Evolutionary conservation across 2,797 vertebrate species (phyloP), one percentile per base, ranked within the genome.

Genomic region (Tenualosa thibaudeaui): DNA sequence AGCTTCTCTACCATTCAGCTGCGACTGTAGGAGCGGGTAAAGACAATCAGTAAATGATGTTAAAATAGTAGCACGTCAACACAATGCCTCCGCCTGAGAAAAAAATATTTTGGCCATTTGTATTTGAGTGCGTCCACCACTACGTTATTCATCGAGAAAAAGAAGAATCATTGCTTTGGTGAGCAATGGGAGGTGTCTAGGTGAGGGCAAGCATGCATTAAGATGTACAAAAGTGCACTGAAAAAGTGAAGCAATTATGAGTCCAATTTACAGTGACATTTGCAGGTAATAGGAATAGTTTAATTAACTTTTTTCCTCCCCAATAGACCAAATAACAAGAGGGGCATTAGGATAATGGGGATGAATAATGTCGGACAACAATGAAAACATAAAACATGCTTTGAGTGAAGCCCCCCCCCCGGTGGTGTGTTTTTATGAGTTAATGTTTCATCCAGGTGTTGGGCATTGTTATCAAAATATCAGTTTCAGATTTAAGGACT

Each of bases 1-100:
- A 94, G 40, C 37, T 78, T 78, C 31, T 40, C 65, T 46, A 78
- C 71, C 71, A 78, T 78, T 78, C 37, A 78, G 68, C 37, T 40
- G 68, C 65, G 13, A 71, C 65, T 71, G 65, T 68, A 15, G 62
- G 26, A 71, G 26, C 40, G 7, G 46, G 71, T 78, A 78, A 78
- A 78, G 40, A 78, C 17, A 46, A 78, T 78, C 71, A 78, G 22
- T 43, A 37, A 43, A 15, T 46, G 71, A 46, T 78, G 71, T 22
- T 43, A 46, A 78, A 78, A 78, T 78, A 46, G 37, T 19, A 37
- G 31, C 4, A 31, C 10, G 12, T 31, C 40, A 46, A 78, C 71
- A 46, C 40, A 19, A 78, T 22, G 40, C 71, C 43, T 22, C 37
- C 1, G 5, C 40, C 40, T 56, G 4, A 22, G 1, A 4, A 56